Conservation (phyloP, 2,113 vertebrate species). For the Atlantisia rogersi region DNA sequence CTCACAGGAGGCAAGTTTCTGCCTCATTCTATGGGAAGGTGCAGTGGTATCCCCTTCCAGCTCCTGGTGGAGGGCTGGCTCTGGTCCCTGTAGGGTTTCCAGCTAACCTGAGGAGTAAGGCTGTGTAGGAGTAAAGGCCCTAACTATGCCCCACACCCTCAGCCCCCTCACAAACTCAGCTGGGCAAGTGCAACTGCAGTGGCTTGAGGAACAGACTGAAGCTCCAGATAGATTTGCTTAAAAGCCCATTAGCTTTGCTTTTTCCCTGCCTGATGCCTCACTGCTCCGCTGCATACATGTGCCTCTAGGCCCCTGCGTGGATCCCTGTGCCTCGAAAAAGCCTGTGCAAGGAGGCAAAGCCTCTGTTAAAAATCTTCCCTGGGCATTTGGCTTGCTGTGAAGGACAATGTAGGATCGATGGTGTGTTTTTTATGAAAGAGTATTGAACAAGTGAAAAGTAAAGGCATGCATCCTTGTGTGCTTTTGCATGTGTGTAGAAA, state of each 20-base stretch:
- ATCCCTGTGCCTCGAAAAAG: neutral
- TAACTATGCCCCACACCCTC: neutral
- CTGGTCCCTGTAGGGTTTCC: neutral
- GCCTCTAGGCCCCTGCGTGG: neutral
- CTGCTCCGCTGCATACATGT: accelerated
- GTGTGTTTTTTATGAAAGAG: neutral
- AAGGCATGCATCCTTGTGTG: neutral
- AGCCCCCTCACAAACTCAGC: neutral
- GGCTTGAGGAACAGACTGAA: neutral
- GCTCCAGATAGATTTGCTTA: neutral
- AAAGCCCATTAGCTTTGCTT: neutral
- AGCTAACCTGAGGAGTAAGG: neutral
- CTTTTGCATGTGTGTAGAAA: neutral
- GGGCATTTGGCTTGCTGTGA: neutral
- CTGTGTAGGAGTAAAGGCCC: neutral
- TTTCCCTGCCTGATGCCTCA: neutral
- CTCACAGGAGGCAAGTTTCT: neutral
- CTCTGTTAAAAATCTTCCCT: neutral
- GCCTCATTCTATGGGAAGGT: neutral
- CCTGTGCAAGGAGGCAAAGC: neutral
- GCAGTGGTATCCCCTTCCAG: neutral
- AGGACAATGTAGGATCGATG: neutral
- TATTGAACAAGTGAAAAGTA: neutral
- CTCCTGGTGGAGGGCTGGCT: neutral
- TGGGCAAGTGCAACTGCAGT: neutral